Conservation (phyloP, 2,888 invertebrate genomes). For the Sinotaia quadrata region DNA sequence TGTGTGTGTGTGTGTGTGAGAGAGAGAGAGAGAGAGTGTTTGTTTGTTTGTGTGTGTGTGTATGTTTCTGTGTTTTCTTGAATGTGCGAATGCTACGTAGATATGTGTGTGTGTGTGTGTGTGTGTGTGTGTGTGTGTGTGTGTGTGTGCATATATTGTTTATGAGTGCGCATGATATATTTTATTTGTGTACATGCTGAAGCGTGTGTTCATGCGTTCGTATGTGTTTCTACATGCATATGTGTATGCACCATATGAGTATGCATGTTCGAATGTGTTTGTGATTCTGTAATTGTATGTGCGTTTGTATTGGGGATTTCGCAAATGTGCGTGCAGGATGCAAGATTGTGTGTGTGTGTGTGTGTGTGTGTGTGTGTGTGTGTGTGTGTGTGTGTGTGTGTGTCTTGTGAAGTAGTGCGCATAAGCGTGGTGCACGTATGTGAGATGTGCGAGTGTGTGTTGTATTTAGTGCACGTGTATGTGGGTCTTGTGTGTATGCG, state of each 20-base stretch:
- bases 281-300: slow-evolving; percentile 3
- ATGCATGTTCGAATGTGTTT: not conserved
- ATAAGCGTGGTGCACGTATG: not conserved
- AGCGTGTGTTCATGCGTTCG: slow-evolving; percentile 4
- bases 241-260: not conserved
- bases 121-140: slow-evolving; percentile 10
- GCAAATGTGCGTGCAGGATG: not conserved
- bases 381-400: not conserved
- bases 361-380: not conserved
- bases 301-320: not conserved
- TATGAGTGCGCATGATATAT: no score
- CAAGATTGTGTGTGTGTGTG: not conserved
- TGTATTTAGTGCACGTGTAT: not conserved
- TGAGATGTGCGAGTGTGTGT: not conserved
- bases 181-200: slow-evolving; percentile 9
- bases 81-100: not conserved
- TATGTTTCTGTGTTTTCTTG: not conserved
- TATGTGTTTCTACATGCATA: no score
- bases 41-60: not conserved
- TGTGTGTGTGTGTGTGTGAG: not conserved
- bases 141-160: slow-evolving; percentile 3
- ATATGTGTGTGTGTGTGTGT: not conserved
- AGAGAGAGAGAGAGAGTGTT: not conserved
- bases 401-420: not conserved
- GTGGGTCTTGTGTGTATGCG: not conserved